phyloP scores from a whole-genome alignment of 1,140 invertebrate species.

The Temnothorax longispinosus region DNA sequence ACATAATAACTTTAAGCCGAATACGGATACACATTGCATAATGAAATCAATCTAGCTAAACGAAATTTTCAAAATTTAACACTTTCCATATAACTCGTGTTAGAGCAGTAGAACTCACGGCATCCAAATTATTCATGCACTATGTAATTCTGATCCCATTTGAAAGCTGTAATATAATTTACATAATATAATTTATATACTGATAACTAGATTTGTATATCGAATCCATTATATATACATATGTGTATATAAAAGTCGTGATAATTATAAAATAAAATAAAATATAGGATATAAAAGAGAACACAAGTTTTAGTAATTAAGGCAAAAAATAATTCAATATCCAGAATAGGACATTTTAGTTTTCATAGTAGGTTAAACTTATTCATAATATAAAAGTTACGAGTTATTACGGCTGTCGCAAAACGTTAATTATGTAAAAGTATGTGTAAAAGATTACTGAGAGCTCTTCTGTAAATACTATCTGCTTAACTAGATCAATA shows the following conservation, averaged over 20 bases:
- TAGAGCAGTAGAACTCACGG: not conserved
- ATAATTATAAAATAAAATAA: slow-evolving; percentile 25
- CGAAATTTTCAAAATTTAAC: slow-evolving; percentile 30
- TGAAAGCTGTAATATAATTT: slow-evolving; percentile 42
- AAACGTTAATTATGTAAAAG: not conserved
- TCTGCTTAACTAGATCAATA: slow-evolving; percentile 5
- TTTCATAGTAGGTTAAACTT: not conserved
- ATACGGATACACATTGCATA: not conserved
- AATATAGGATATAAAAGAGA: not conserved
- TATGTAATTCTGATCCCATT: slow-evolving; percentile 1
- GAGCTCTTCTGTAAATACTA: not conserved
- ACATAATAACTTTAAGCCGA: not conserved
- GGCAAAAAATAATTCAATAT: not conserved
- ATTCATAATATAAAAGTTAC: not conserved
- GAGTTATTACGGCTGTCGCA: not conserved
- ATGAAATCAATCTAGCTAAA: slow-evolving; percentile 11
- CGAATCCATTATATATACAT: not conserved
- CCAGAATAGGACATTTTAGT: not conserved
- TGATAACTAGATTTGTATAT: not conserved
- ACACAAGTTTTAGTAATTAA: not conserved
- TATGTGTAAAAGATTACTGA: not conserved
- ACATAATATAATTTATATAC: not conserved
- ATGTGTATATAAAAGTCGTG: not conserved
- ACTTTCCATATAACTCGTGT: slow-evolving; percentile 6
- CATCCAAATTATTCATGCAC: slow-evolving; percentile 10